phyloP scores from a whole-genome alignment of 2,888 invertebrate genomes.

The Hetaerina titia region DNA sequence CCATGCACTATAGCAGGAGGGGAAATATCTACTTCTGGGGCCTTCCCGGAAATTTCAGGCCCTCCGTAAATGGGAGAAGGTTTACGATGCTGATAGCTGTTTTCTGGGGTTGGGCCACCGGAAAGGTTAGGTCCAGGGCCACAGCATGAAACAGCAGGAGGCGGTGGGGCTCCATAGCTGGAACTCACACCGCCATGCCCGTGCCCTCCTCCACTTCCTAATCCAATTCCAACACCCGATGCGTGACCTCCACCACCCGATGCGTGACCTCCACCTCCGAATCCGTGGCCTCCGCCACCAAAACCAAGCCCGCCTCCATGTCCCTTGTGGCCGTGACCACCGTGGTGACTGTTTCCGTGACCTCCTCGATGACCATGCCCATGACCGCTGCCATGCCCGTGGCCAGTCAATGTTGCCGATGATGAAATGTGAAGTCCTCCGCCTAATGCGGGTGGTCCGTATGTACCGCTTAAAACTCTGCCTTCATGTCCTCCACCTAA shows the following conservation, averaged over 20 bases:
- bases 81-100: slow-evolving; percentile 48
- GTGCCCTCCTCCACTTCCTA: background rate
- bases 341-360: background rate
- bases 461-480: slow-evolving; percentile 25
- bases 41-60: background rate
- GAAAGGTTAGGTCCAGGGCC: slow-evolving; percentile 55
- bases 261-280: background rate
- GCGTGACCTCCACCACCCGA: background rate
- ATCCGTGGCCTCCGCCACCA: slow-evolving; percentile 32
- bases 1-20: slow-evolving; percentile 70
- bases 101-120: slow-evolving; percentile 51
- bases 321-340: background rate
- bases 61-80: slow-evolving; percentile 10
- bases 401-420: slow-evolving; percentile 35
- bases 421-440: slow-evolving; percentile 42
- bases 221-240: background rate
- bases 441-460: slow-evolving; percentile 30
- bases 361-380: background rate
- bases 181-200: slow-evolving; percentile 4
- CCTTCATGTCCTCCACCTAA: slow-evolving; percentile 50
- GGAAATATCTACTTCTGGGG: slow-evolving; percentile 24
- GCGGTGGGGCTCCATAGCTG: slow-evolving; percentile 34
- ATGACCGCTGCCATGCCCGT: slow-evolving; percentile 17
- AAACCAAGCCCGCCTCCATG: slow-evolving; percentile 12
- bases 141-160: slow-evolving; percentile 60